Percentiles rank a stretch among this genome's conserved stretches.
These are phyloP conservation scores for Caranx ignobilis DNA, from an alignment of 2,113 vertebrate species.

Conservation along the genomic window DNA sequence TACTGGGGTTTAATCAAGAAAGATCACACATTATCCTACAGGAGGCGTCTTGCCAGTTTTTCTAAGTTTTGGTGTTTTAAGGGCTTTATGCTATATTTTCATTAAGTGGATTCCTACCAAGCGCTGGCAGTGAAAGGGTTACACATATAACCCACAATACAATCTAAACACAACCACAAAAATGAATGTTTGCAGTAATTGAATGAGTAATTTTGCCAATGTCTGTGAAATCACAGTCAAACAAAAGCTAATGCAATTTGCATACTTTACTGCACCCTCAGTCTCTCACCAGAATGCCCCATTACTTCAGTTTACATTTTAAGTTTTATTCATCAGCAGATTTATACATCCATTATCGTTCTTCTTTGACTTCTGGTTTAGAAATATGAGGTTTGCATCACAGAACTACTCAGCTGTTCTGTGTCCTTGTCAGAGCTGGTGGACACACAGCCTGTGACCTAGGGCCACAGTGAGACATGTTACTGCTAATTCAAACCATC, in stretches of 20 bases:
- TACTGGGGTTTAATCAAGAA: too few species aligned
- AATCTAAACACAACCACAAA: neutral
- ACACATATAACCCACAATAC: neutral
- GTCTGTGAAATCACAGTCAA: neutral
- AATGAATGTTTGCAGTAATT: neutral
- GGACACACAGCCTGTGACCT: neutral
- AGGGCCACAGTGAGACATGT: neutral
- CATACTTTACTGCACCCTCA: neutral
- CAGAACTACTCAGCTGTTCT: neutral
- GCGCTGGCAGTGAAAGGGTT: too few species aligned
- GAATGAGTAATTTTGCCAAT: neutral
- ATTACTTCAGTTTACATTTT: neutral
- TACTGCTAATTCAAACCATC: neutral
- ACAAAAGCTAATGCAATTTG: neutral
- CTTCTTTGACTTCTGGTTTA: neutral
- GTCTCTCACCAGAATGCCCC: neutral
- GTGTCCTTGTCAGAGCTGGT: neutral
- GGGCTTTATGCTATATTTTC: too few species aligned
- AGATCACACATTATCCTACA: too few species aligned
- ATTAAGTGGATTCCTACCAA: too few species aligned
- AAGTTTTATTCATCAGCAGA: neutral
- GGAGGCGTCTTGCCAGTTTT: too few species aligned
- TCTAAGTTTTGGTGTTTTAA: too few species aligned
- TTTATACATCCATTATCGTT: neutral
- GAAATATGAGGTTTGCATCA: neutral